Percentiles rank a stretch among this genome's conserved stretches.
Evolutionary conservation across 2,113 vertebrate genomes (phyloP).

Genomic region (Sceloporus undulatus): DNA sequence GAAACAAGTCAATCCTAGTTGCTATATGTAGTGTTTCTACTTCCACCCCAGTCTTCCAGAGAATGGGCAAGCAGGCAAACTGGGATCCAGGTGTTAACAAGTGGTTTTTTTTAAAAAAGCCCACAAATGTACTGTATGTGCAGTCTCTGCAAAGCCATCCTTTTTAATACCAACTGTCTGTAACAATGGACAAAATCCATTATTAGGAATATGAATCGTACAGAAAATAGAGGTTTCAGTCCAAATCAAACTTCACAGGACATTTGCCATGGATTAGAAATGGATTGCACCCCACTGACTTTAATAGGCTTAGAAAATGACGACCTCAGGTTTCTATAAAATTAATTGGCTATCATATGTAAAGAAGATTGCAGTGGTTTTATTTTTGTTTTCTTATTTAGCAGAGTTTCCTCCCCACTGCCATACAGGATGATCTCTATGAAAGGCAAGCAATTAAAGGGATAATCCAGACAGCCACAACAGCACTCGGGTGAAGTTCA

Average conservation of each 20-base stretch:
- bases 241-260: neutral
- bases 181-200: neutral
- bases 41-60: neutral
- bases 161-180: neutral
- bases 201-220: neutral
- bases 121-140: neutral
- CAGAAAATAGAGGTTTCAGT: neutral
- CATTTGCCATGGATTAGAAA: slow-evolving; percentile 5
- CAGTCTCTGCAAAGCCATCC: neutral
- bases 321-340: neutral
- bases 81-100: too few relatives aligned
- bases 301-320: slow-evolving; percentile 2
- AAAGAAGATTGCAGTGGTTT: neutral
- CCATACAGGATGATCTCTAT: neutral
- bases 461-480: neutral
- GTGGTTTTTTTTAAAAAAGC: neutral
- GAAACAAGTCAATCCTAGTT: neutral
- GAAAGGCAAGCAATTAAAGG: slow-evolving; percentile 41
- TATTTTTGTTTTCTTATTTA: slow-evolving; percentile 33
- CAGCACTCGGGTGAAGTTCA: slow-evolving; percentile 24
- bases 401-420: neutral
- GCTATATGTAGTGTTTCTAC: too few relatives aligned
- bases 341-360: slow-evolving; percentile 1
- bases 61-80: neutral
- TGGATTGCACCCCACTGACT: neutral